Evolutionary conservation across 2,888 invertebrate species (phyloP).

Genomic region (Erebia epiphron): DNA sequence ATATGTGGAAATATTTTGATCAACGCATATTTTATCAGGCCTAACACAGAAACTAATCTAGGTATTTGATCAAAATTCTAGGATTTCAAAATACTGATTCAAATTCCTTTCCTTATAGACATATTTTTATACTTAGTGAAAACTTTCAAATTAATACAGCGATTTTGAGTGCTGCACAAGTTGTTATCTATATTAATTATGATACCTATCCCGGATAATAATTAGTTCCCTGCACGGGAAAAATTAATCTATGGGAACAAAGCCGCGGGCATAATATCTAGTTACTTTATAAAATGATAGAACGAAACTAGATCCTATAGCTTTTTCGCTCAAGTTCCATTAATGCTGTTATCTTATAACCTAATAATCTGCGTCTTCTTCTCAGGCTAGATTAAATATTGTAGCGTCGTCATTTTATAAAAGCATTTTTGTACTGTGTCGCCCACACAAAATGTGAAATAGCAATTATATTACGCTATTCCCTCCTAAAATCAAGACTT

Average conservation of each 20-base stretch:
- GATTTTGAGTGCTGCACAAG: too few species aligned
- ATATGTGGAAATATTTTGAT: too few species aligned
- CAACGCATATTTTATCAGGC: too few species aligned
- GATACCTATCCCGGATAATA: too few species aligned
- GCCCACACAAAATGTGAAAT: not conserved
- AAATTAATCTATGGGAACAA: not conserved
- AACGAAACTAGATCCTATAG: slow-evolving; percentile 31
- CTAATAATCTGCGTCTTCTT: slow-evolving; percentile 37
- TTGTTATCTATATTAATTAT: too few species aligned
- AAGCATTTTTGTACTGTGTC: not conserved
- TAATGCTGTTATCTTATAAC: slow-evolving; percentile 38
- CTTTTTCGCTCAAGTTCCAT: slow-evolving; percentile 36
- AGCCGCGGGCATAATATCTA: not conserved
- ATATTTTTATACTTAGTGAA: too few species aligned
- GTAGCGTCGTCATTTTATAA: not conserved
- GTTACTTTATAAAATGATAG: not conserved
- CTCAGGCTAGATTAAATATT: slow-evolving; percentile 36
- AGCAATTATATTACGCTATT: not conserved
- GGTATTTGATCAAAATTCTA: too few species aligned
- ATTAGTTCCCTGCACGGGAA: not conserved
- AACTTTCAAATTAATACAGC: too few species aligned
- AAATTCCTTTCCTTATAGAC: too few species aligned
- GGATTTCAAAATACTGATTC: too few species aligned
- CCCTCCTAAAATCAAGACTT: too few species aligned
- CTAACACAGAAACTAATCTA: too few species aligned